Percentiles rank a stretch among this genome's conserved stretches.
phyloP scores from a whole-genome alignment of 2,113 vertebrate genomes.

The Planiliza haematocheilus region DNA sequence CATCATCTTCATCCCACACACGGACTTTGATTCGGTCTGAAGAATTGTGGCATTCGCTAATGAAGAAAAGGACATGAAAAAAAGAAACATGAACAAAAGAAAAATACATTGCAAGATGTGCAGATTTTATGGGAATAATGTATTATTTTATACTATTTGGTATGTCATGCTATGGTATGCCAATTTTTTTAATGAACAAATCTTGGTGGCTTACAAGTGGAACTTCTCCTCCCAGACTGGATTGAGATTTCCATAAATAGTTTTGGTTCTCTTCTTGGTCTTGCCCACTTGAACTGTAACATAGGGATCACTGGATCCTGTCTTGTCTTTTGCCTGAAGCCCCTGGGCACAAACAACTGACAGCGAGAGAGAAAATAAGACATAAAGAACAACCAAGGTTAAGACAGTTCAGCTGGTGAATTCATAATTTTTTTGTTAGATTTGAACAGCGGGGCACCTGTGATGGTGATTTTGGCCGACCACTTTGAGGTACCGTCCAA shows the following conservation, averaged over 20 bases:
- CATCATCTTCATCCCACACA: slow-evolving; percentile 98
- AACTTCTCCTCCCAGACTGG: slow-evolving; percentile 99
- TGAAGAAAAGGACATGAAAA: neutral
- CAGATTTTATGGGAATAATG: too few relatives aligned
- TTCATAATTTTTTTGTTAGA: too few relatives aligned
- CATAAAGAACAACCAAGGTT: neutral
- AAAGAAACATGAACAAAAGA: neutral
- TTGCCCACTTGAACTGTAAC: slow-evolving; percentile 98
- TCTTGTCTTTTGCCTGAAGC: slow-evolving; percentile 98
- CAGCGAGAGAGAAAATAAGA: slow-evolving; percentile 39
- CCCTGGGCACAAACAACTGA: slow-evolving; percentile 97
- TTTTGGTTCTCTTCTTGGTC: slow-evolving; percentile 98
- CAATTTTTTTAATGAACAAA: neutral
- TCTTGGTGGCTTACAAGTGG: slow-evolving; percentile 91
- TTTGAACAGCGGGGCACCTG: slow-evolving; percentile 80
- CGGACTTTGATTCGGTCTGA: slow-evolving; percentile 98
- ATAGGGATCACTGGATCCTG: slow-evolving; percentile 97
- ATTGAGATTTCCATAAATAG: slow-evolving; percentile 97
- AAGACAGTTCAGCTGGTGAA: neutral
- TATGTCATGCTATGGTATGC: too few relatives aligned
- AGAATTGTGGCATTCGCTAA: slow-evolving; percentile 99
- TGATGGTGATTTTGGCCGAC: slow-evolving; percentile 99
- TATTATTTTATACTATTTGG: too few relatives aligned
- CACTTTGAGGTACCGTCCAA: slow-evolving; percentile 99
- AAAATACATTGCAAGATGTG: neutral